These are phyloP conservation scores for Trichechus manatus DNA, from an alignment of 2,113 vertebrate species.

Conservation along the genomic window DNA sequence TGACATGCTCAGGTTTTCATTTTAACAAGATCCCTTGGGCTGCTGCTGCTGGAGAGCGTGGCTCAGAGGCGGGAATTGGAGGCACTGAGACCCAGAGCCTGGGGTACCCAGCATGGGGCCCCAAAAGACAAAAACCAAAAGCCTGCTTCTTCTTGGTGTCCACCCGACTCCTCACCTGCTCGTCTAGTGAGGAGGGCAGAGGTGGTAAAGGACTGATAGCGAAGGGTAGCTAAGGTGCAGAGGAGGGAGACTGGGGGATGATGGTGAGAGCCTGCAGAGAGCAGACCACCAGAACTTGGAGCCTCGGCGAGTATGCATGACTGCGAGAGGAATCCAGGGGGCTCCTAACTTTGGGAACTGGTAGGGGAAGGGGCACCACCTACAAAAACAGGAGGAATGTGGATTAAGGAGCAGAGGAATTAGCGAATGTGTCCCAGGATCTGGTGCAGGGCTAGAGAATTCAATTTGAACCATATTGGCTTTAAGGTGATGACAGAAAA, in stretches of 20 bases:
- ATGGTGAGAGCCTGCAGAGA: not conserved
- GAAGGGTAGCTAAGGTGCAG: not conserved
- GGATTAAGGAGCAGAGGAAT: not conserved
- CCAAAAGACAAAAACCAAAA: constrained; percentile 15
- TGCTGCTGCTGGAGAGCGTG: not conserved
- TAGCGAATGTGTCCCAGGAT: not conserved
- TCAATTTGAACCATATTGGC: not conserved
- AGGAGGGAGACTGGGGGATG: not conserved
- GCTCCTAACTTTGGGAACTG: not conserved
- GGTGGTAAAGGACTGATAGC: not conserved
- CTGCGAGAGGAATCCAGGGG: not conserved
- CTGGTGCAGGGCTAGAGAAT: not conserved
- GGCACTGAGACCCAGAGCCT: constrained; percentile 20
- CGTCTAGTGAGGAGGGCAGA: not conserved
- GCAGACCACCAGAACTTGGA: not conserved
- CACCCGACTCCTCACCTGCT: not conserved
- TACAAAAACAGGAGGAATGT: not conserved
- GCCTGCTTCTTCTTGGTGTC: not conserved
- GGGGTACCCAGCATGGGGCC: constrained; percentile 11
- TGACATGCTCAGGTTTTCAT: constrained; percentile 78
- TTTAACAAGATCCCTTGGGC: constrained; percentile 79
- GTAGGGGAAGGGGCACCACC: not conserved
- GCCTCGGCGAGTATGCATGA: not conserved
- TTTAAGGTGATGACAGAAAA: not conserved
- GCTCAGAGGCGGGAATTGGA: constrained; percentile 46